Evolutionary conservation across 2,113 vertebrate genomes (phyloP), one percentile per base, ranked within the genome.

Genomic region (Oxyura jamaicensis): DNA sequence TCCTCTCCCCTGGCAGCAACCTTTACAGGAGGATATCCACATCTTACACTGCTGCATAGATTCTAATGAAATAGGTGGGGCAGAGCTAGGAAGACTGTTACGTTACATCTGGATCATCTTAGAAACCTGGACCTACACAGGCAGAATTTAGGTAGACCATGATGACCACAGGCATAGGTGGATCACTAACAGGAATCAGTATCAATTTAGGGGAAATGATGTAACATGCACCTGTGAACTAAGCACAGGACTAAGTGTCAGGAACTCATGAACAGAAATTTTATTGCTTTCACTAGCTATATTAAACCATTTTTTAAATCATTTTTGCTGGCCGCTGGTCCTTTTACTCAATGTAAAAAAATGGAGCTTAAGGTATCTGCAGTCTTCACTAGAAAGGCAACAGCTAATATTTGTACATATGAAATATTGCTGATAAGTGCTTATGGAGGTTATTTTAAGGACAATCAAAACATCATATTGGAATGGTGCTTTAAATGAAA

Each of bases 91-190:
- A 74, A 28, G 48, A 31, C 63, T 31, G 22, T 26, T 31, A 42
- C 28, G 18, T 26, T 28, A 42, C 31, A 28, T 6, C 6, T 21
- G 15, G 14, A 39, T 33, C 22, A 2, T 3, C 3, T 31, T 7
- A 53, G 50, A 48, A 36, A 39, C 44, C 2, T 31, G 83, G 77
- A 20, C 2, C 48, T 41, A 60, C 26, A 48, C 21, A 33, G 42
- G 59, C 55, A 91, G 46, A 29, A 28, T 42, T 36, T 56, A 53
- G 58, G 11, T 16, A 36, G 59, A 42, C 33, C 1, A 0, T 3
- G 58, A 50, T 17, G 31, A 4, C 75, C 31, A 33, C 0, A 5
- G 72, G 44, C 17, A 12, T 2, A 4, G 1, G 22, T 3, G 42
- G 41, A 31, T 60, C 68, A 41, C 79, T 48, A 31, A 25, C 48